Evolutionary conservation across 2,113 vertebrate genomes (phyloP), one percentile per base, ranked within the genome.

Genomic region (Neopipo cinnamomea): DNA sequence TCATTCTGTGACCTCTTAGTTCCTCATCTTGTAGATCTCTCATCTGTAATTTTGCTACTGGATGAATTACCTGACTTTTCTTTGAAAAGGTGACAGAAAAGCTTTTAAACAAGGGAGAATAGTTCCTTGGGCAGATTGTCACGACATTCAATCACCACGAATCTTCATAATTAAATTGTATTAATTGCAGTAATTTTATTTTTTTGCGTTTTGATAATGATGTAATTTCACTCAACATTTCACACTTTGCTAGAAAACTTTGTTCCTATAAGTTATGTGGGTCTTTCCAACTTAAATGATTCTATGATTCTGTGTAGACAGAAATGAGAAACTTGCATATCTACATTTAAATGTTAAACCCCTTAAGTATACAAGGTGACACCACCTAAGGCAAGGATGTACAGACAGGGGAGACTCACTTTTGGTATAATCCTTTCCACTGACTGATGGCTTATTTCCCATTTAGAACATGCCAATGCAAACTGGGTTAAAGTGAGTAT

Each of bases 181-280:
- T 87, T 91, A 84, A 94, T 62, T 74, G 73, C 37, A 91, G 55
- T 89, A 58, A 78, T 85, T 89, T 94, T 63, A 89, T 61, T n/a
- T 91, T 93, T 91, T 52, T 67, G 44, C 76, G n/a, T 84, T 83
- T 81, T 84, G 87, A 62, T 84, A 89, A 67, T 23, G 5, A 58
- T 46, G 15, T 71, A 68, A 89, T 74, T 92, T 94, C 73, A 74
- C 9, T 16, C 87, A 88, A 55, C 3, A 2, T 30, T 94, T 87
- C 8, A 55, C 39, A 39, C 50, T 84, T 91, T 71, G 25, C 33
- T 78, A 28, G 77, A 78, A 89, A 67, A 68, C 39, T 78, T 91
- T 81, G 12, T 39, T 81, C 59, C 28, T 11, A 7, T 71, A 50
- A 9, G 27, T 52, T 42, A 31, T 11, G 30, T 47, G 33, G 11